These are phyloP conservation scores for Celastrina argiolus DNA, from an alignment of 2,888 invertebrate species.

Conservation along the genomic window DNA sequence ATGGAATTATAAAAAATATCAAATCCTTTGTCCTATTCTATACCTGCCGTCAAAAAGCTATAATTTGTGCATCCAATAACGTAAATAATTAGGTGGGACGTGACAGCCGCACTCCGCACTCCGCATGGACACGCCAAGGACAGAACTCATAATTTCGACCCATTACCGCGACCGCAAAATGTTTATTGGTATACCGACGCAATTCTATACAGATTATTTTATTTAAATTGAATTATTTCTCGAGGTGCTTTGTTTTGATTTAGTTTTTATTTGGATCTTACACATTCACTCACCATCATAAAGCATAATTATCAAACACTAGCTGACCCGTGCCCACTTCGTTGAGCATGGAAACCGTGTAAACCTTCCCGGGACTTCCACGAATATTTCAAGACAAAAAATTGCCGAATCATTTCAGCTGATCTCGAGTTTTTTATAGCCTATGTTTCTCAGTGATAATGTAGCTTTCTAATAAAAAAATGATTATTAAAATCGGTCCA, in stretches of 20 bases:
- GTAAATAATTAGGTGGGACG: constrained; percentile 64
- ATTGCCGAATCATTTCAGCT: too few species aligned
- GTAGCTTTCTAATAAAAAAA: too few species aligned
- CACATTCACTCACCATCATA: background rate
- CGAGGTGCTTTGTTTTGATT: background rate
- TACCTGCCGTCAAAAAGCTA: constrained; percentile 55
- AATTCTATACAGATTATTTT: constrained; percentile 10
- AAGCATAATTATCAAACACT: too few species aligned
- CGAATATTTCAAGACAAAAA: too few species aligned
- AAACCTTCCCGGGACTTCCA: too few species aligned
- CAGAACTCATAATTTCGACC: constrained; percentile 68
- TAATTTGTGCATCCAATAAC: constrained; percentile 71
- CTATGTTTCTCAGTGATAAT: too few species aligned
- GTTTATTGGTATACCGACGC: constrained; percentile 32
- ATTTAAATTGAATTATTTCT: constrained; percentile 18
- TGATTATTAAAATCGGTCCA: too few species aligned
- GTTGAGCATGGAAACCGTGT: too few species aligned
- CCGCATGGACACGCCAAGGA: constrained; percentile 65
- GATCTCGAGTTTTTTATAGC: too few species aligned
- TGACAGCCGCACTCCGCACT: constrained; percentile 67
- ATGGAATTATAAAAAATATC: constrained; percentile 32
- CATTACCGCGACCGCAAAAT: constrained; percentile 71
- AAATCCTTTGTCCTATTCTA: constrained; percentile 41
- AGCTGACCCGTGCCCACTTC: too few species aligned
- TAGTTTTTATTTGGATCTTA: background rate